Base-by-base conservation (phyloP, 1,140 invertebrate species). In the Scaptodrosophila lebanonensis region DNA sequence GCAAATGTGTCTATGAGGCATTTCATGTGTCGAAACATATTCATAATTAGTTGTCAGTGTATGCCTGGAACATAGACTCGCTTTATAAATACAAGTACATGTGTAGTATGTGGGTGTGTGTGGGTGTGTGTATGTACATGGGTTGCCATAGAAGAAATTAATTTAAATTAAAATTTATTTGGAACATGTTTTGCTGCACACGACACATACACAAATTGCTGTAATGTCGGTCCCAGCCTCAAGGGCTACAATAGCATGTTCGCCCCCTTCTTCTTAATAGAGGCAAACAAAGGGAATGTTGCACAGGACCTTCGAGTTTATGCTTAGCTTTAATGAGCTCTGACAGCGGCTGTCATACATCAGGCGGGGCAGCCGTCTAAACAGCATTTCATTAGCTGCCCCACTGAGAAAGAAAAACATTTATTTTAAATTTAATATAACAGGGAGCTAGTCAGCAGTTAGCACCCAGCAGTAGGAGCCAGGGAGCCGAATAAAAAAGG, bases 371-470 rank as follows among this genome's bases (percentile, higher is more conserved):
- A 25, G 33, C 40, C 61, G 35, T 59, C 51, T 54, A 77, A 77
- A 79, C 68, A 38, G 67, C 63, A 62, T 72, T 77, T 77, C 72
- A 77, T 79, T 77, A 77, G 70, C 70, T 36, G 20, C 47, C 45
- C 57, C 25, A 20, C 38, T 18, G 48, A 25, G 53, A 60, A 70
- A 57, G 62, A 57, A 73, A 73, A 73, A 68, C 73, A 77, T 77
- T 77, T 77, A 73, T 72, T 77, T 68, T 73, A 79, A 77, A 61
- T 79, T 79, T 68, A 79, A 79, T 68, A 79, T 52, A 70, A n/a
- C n/a, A n/a, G n/a, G n/a, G n/a, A n/a, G n/a, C n/a, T 9, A 3
- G 7, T 8, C n/a, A 59, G 25, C 47, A 15, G 5, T 7, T 8
- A 9, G 38, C 22, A 33, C 5, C 32, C 7, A 33, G 7, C 25